Conservation (phyloP, 2,888 invertebrate species). For the Artemia sinica region DNA sequence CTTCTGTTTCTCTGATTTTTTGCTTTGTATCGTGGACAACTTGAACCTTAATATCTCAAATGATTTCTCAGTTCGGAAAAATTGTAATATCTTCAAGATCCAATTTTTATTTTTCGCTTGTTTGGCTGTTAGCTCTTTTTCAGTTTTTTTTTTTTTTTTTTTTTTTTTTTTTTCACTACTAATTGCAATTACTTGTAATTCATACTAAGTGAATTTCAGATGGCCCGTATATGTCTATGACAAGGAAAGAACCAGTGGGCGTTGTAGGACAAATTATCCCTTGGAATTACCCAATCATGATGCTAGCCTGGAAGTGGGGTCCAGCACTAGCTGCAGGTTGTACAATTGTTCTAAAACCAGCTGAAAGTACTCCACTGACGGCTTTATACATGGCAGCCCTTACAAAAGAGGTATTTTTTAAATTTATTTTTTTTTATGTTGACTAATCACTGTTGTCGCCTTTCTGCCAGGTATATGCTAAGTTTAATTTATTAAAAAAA, state of each 20-base stretch:
- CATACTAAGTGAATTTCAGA: neutral
- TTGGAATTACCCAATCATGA: constrained; percentile 40
- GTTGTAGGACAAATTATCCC: constrained; percentile 45
- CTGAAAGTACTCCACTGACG: constrained; percentile 66
- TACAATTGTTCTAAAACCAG: constrained; percentile 59
- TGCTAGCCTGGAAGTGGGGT: constrained; percentile 43
- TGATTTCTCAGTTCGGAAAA: too few species aligned
- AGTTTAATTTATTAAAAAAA: too few species aligned
- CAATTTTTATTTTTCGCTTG: too few species aligned
- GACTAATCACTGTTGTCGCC: too few species aligned
- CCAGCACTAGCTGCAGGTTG: constrained; percentile 46
- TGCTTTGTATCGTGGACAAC: too few species aligned
- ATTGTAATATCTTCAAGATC: too few species aligned
- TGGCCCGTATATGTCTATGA: constrained; percentile 32
- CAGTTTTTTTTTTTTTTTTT: neutral
- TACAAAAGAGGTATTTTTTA: constrained; percentile 41
- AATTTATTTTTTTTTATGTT: too few species aligned
- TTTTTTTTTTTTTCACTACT: neutral
- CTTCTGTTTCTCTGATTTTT: too few species aligned
- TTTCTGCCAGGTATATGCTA: too few species aligned
- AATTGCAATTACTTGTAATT: too few species aligned
- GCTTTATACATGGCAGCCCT: constrained; percentile 55
- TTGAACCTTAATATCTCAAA: too few species aligned
- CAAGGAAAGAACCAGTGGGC: constrained; percentile 43
- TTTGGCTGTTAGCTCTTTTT: too few species aligned